Evolutionary conservation across 2,113 vertebrate genomes (phyloP), one percentile per base, ranked within the genome.

Genomic region (Litocranius walleri): DNA sequence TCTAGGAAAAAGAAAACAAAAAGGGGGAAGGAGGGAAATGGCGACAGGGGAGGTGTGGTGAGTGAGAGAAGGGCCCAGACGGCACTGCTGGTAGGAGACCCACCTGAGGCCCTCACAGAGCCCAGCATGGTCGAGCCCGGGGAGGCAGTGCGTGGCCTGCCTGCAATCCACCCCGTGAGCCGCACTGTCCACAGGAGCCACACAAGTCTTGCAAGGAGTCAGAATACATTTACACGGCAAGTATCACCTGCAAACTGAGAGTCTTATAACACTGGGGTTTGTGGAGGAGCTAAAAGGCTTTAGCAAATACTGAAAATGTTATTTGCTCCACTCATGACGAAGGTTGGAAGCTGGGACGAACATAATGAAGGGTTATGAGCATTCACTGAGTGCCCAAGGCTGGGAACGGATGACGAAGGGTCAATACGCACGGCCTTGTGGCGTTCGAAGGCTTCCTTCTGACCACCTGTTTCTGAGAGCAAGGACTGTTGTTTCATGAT

Each of bases 1-100:
- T 13, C 43, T 1, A 27, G 13, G 5, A 40, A 33, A 90, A 19
- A 89, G 29, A 57, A 43, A 52, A 74, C 15, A 45, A 19, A 29
- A 40, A 29, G 11, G 3, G 3, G 17, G 23, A 29, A 1, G 21
- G 27, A 62, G 48, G 21, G 21, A 67, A 40, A 2, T 0, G 27
- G 50, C 0, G 0, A 2, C 0, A 2, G 1, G 9, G 19, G 4
- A 8, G 2, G 6, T 3, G 9, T 0, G 2, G 40, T 3, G 3
- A 30, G 21, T 3, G 3, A 30, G 23, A 52, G 43, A 67, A 23
- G 48, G 33, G 19, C 57, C 6, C 17, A 45, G 45, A 30, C 0
- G 0, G 33, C 0, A 3, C 23, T 1, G 2, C 0, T 1, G 13
- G 77, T 3, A 16, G 48, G 45, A 10, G 19, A 12, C 14, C 16